phyloP scores from a whole-genome alignment of 2,113 vertebrate species.

The Bombycilla garrulus region DNA sequence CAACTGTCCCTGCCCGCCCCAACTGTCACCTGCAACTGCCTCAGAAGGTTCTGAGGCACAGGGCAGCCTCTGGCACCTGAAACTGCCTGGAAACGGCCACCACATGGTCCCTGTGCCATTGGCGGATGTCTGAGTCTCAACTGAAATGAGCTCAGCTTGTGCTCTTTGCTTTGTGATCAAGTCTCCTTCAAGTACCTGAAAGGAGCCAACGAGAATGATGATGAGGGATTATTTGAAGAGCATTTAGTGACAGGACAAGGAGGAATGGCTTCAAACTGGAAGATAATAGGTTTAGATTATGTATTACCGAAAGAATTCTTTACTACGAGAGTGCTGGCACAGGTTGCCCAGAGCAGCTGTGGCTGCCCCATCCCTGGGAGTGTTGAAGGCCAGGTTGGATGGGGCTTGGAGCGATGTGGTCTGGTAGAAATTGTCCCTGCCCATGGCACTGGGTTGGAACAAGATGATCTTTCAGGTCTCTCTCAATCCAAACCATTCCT shows the following conservation, averaged over 20 bases:
- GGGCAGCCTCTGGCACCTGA: neutral
- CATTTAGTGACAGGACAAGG: neutral
- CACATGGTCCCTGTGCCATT: neutral
- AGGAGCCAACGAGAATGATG: neutral
- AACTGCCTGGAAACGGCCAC: neutral
- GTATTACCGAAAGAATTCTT: neutral
- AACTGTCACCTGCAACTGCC: neutral
- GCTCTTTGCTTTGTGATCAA: neutral
- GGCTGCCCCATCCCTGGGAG: neutral
- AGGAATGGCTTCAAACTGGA: neutral
- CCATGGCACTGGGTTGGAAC: neutral
- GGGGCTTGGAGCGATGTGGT: neutral
- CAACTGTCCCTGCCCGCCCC: neutral
- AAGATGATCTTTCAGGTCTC: neutral
- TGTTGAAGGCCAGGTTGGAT: neutral
- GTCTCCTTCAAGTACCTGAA: neutral
- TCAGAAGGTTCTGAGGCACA: neutral
- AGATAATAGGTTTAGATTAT: neutral
- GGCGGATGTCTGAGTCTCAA: neutral
- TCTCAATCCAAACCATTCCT: neutral
- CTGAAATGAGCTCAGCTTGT: accelerated
- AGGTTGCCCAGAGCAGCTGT: neutral
- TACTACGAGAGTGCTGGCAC: neutral
- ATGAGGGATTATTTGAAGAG: neutral
- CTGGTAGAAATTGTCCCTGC: neutral